A percentile compares a stretch with the other conserved stretches of the same genome.
These are phyloP conservation scores for Lepus townsendii DNA, from an alignment of 2,797 vertebrate genomes.

Conservation along the genomic window DNA sequence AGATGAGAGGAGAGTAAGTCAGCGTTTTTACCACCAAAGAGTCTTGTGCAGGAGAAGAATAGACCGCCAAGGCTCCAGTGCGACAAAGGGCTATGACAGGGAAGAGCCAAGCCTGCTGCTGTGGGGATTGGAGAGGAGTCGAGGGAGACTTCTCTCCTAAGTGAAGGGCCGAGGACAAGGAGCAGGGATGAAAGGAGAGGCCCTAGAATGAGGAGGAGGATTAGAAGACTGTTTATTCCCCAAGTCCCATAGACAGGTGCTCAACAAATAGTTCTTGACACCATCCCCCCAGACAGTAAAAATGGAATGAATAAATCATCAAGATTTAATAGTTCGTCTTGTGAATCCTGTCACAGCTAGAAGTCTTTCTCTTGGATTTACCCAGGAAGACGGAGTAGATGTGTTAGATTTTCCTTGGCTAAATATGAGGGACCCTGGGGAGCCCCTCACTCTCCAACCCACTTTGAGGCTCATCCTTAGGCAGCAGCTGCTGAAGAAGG, in stretches of 20 bases:
- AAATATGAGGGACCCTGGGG: background rate
- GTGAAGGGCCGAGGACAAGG: background rate
- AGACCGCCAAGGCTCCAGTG: background rate
- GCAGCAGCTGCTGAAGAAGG: background rate
- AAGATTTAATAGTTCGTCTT: background rate
- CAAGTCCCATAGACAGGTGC: background rate
- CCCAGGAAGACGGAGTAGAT: background rate
- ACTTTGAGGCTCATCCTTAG: background rate
- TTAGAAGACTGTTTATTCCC: background rate
- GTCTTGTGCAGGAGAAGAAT: background rate
- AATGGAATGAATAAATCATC: background rate
- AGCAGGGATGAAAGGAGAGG: background rate
- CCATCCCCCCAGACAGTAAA: background rate
- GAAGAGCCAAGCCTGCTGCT: too few relatives aligned
- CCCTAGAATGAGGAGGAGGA: background rate
- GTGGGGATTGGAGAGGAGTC: background rate
- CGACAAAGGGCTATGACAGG: too few relatives aligned
- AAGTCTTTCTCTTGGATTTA: slow-evolving; percentile 9
- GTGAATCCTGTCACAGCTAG: background rate
- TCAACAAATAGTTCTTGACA: background rate
- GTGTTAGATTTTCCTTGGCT: background rate
- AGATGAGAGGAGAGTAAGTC: background rate
- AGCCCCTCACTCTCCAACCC: background rate
- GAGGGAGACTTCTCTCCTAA: background rate
- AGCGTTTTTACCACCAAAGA: background rate